phyloP scores from a whole-genome alignment of 2,797 vertebrate species.

The Oophaga sylvatica region DNA sequence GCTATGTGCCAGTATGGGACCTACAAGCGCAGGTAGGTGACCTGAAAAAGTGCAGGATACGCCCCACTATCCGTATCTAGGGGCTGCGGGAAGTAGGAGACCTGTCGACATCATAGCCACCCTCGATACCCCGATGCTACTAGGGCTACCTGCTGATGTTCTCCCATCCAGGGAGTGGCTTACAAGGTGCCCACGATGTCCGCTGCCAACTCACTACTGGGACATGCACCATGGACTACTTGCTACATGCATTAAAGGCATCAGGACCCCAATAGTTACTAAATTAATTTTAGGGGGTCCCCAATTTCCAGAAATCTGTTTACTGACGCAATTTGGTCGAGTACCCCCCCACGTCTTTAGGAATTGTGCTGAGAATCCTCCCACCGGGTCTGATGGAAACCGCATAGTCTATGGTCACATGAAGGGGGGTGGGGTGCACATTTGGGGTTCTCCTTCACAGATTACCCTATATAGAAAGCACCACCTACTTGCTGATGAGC shows the following conservation, averaged over 20 bases:
- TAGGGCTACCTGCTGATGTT: not conserved
- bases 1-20: conserved; percentile 56
- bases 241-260: not conserved
- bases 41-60: not conserved
- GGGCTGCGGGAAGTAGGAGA: not conserved
- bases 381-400: not conserved
- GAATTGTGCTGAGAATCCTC: not conserved
- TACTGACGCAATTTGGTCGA: no score
- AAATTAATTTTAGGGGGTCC: no score
- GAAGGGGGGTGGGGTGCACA: not conserved
- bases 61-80: no score
- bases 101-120: not conserved
- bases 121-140: not conserved
- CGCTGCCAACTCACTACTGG: not conserved
- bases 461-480: not conserved
- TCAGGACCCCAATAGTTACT: no score
- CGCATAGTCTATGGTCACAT: not conserved
- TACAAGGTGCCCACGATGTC: not conserved
- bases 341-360: not conserved
- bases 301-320: no score
- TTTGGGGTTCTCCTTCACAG: no score
- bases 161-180: not conserved
- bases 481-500: not conserved
- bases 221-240: no score
- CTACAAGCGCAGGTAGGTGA: conserved; percentile 44